Evolutionary conservation across 2,888 invertebrate genomes (phyloP), one percentile per base, ranked within the genome.

Genomic region (Euzophera pinguis): DNA sequence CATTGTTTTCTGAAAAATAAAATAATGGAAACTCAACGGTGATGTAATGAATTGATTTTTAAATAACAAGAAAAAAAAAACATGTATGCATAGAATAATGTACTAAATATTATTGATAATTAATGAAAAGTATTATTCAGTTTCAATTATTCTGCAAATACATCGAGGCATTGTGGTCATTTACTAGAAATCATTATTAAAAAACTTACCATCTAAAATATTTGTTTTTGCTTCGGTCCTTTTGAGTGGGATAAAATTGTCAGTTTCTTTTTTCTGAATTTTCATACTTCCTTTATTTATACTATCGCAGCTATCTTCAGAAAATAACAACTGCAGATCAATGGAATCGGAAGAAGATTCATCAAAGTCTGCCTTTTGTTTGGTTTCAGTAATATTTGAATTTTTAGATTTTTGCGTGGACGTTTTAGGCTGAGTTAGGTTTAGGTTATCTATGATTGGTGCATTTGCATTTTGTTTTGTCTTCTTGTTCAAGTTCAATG

Each of bases 261-360:
- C 73, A 16, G 49, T 48, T 42, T 54, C 41, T 29, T 12, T 35
- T 53, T 39, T 52, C 34, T 53, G 61, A 54, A 60, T 8, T 58
- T 53, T 14, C 62, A 64, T 32, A 49, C 57, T 22, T 53, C 42
- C 53, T 14, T 58, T 64, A 7, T 67, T 58, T 34, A 70, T 73
- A 65, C 73, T 74, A 47, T 75, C 78, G 60, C 72, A 78, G 53
- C 84, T 87, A 22, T 87, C 83, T 63, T 88, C 87, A 55, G 84
- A 74, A 59, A 89, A 86, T 10, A 89, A 60, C 29, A 88, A 64
- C 55, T 78, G 72, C 65, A 89, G 69, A 59, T 84, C 78, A 58
- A 86, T 82, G 10, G 79, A 81, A 65, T 81, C 81, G 2, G 85
- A 84, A 10, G 76, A 76, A 35, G 65, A 65, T 53, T 73, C 75